Evolutionary conservation across 2,113 vertebrate genomes (phyloP).

Genomic region (Silurus asotus): DNA sequence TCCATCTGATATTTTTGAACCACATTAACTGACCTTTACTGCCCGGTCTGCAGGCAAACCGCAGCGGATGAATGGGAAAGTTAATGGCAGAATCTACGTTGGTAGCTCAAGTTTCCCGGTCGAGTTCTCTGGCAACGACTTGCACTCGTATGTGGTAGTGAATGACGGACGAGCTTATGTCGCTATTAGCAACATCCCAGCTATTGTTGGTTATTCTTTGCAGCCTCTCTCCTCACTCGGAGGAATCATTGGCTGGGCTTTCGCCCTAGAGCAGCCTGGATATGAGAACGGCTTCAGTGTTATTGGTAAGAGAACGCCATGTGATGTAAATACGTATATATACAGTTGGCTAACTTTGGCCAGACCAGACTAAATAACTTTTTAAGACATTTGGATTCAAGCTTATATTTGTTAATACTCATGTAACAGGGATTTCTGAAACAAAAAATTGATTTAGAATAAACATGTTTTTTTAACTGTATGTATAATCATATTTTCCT

Average conservation of each 20-base stretch:
- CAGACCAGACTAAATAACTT: background rate
- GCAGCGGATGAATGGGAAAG: conserved; percentile 92
- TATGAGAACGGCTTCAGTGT: conserved; percentile 91
- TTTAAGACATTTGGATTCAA: background rate
- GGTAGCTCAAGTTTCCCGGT: conserved; percentile 75
- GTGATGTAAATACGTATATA: background rate
- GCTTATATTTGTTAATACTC: background rate
- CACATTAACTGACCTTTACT: background rate
- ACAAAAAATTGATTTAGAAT: too few relatives aligned
- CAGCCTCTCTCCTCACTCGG: conserved; percentile 84
- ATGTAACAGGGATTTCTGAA: background rate
- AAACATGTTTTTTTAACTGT: background rate
- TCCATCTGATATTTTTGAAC: background rate
- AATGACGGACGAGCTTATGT: conserved; percentile 93
- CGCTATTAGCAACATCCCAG: conserved; percentile 88
- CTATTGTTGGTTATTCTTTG: conserved; percentile 80
- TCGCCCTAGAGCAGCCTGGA: conserved; percentile 88
- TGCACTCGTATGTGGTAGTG: conserved; percentile 93
- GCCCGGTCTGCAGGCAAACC: conserved; percentile 79
- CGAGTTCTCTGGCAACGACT: conserved; percentile 82
- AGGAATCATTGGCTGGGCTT: conserved; percentile 92
- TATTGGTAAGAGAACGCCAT: conserved; percentile 76
- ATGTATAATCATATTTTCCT: background rate
- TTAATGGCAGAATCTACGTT: conserved; percentile 83
- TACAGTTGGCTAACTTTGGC: background rate